These are phyloP conservation scores for Hoplodrina blanda DNA, from an alignment of 2,888 invertebrate genomes.

Conservation along the genomic window DNA sequence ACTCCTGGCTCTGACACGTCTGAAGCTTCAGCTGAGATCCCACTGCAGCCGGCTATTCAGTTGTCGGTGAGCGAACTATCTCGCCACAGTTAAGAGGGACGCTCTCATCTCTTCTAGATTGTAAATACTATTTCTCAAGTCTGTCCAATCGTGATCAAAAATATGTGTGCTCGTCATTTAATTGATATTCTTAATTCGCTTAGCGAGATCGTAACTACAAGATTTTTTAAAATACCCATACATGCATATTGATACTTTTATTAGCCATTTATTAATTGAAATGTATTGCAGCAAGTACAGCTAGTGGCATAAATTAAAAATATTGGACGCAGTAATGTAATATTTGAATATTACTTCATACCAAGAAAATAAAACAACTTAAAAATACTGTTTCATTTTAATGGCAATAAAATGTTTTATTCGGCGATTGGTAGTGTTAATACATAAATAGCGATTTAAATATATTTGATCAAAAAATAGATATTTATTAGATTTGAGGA, in stretches of 20 bases:
- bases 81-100: conserved; percentile 74
- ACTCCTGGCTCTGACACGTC: conserved; percentile 83
- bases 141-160: conserved; percentile 14
- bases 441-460: conserved; percentile 2
- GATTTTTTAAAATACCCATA: not conserved
- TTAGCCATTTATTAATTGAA: not conserved
- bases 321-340: not conserved
- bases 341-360: conserved; percentile 19
- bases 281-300: conserved; percentile 4
- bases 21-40: conserved; percentile 83
- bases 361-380: not conserved
- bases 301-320: conserved; percentile 37
- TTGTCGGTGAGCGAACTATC: conserved; percentile 80
- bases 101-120: conserved; percentile 35
- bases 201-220: not conserved
- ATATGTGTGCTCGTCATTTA: not conserved
- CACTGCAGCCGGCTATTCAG: conserved; percentile 83
- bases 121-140: conserved; percentile 54
- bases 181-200: conserved; percentile 13
- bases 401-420: not conserved
- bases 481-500: conserved; percentile 30
- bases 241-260: not conserved
- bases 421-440: not conserved
- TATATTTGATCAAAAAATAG: not conserved
- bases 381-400: not conserved